Evolutionary conservation across 2,113 vertebrate species (phyloP).

Genomic region (Planiliza haematocheilus): DNA sequence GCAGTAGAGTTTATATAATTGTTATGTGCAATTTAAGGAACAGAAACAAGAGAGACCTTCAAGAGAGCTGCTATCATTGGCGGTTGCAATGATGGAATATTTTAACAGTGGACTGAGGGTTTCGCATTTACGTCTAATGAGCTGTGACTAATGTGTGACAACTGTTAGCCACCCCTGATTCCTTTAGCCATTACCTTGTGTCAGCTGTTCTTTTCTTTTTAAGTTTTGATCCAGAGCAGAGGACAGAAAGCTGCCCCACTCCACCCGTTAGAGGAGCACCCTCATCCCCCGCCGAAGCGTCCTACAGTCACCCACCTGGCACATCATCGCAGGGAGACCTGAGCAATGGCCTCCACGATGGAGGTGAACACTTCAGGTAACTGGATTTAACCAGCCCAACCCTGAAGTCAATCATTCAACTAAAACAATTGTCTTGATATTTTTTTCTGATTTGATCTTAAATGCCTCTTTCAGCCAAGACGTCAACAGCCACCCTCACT

Average conservation of each 20-base stretch:
- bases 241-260: conserved; percentile 89
- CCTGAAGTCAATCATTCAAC: not conserved
- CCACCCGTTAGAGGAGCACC: conserved; percentile 89
- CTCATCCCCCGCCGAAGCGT: conserved; percentile 88
- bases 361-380: conserved; percentile 87
- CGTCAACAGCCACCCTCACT: conserved; percentile 84
- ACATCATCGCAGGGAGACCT: conserved; percentile 88
- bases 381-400: not conserved
- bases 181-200: conserved; percentile 32
- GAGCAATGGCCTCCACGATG: conserved; percentile 88
- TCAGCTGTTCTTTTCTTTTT: conserved; percentile 50
- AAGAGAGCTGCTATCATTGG: too few relatives aligned
- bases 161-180: conserved; percentile 29
- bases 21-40: not conserved
- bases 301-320: conserved; percentile 89
- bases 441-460: not conserved
- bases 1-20: conserved; percentile 11
- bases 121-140: conserved; percentile 42
- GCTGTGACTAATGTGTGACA: conserved; percentile 47
- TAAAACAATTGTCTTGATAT: not conserved
- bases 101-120: conserved; percentile 1
- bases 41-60: conserved; percentile 8
- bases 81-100: conserved; percentile 5
- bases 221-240: conserved; percentile 89
- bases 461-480: conserved; percentile 77